Conservation (phyloP, 2,888 invertebrate species). For the Agrotis clavis region DNA sequence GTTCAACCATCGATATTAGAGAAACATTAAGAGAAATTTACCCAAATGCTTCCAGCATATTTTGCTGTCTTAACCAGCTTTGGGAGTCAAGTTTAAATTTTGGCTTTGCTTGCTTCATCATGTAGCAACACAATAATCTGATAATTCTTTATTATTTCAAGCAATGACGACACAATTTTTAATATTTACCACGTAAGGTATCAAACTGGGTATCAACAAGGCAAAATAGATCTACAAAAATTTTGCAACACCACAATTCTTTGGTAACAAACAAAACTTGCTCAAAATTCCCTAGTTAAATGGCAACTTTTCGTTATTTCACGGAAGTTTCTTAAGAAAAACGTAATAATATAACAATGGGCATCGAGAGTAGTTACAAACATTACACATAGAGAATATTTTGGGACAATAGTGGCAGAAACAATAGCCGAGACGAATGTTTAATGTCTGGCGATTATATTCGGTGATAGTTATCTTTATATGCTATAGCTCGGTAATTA, state of each 20-base stretch:
- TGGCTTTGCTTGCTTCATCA: background rate
- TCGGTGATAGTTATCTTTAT: conserved; percentile 51
- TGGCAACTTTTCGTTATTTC: conserved; percentile 68
- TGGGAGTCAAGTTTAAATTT: background rate
- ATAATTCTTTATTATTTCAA: conserved; percentile 11
- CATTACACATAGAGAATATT: conserved; percentile 66
- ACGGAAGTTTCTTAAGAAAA: conserved; percentile 82
- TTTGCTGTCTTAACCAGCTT: background rate
- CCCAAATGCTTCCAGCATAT: background rate
- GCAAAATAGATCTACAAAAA: conserved; percentile 30
- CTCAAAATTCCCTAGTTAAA: conserved; percentile 67
- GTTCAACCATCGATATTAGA: too few relatives aligned
- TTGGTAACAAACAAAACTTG: conserved; percentile 64
- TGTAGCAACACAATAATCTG: background rate
- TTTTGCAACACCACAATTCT: conserved; percentile 43
- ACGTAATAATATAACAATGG: conserved; percentile 79
- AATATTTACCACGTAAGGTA: conserved; percentile 29
- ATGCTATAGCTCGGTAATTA: conserved; percentile 39
- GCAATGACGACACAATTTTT: conserved; percentile 25
- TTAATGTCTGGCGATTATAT: conserved; percentile 50
- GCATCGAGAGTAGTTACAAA: conserved; percentile 72
- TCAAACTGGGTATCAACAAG: conserved; percentile 21
- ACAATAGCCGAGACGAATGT: conserved; percentile 61
- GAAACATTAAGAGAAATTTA: too few relatives aligned
- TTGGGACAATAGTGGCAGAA: conserved; percentile 69